A percentile compares a stretch with the other conserved stretches of the same genome.
phyloP scores from a whole-genome alignment of 1,140 invertebrate species.

The Fopius arisanus region DNA sequence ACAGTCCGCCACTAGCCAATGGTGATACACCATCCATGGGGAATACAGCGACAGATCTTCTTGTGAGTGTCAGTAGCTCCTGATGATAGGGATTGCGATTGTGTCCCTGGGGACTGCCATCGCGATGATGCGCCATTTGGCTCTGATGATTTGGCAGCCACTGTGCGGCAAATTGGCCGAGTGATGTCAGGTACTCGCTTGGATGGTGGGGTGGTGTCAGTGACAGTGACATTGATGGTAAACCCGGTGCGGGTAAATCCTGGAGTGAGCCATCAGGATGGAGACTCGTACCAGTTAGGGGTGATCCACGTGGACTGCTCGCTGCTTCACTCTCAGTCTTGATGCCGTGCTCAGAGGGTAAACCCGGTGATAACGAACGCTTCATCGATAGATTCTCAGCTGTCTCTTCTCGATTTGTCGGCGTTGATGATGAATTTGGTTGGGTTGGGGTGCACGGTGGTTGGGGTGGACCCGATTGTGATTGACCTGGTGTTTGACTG shows the following conservation, averaged over 20 bases:
- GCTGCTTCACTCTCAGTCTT: conserved; percentile 60
- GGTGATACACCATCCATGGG: conserved; percentile 54
- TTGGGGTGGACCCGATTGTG: conserved; percentile 39
- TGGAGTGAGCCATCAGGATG: conserved; percentile 54
- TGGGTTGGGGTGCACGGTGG: conserved; percentile 24
- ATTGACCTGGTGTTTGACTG: conserved; percentile 38
- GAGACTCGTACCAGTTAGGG: conserved; percentile 48
- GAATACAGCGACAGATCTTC: conserved; percentile 51
- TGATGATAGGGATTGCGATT: conserved; percentile 30
- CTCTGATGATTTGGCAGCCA: conserved; percentile 55
- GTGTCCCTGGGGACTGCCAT: conserved; percentile 49
- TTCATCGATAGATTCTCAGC: conserved; percentile 63
- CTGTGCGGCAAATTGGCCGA: conserved; percentile 57
- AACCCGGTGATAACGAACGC: conserved; percentile 44
- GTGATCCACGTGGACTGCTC: conserved; percentile 58
- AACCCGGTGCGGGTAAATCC: conserved; percentile 57
- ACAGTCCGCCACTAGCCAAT: conserved; percentile 44
- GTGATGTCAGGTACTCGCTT: conserved; percentile 61
- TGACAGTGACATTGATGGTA: conserved; percentile 77
- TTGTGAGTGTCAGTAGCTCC: conserved; percentile 40
- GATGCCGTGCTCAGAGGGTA: conserved; percentile 36
- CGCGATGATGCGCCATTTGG: conserved; percentile 45
- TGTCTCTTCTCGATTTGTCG: conserved; percentile 13
- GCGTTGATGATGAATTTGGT: conserved; percentile 39
- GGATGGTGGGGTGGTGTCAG: conserved; percentile 77